Evolutionary conservation across 1,140 invertebrate species (phyloP).

Genomic region (Papilio glaucus): DNA sequence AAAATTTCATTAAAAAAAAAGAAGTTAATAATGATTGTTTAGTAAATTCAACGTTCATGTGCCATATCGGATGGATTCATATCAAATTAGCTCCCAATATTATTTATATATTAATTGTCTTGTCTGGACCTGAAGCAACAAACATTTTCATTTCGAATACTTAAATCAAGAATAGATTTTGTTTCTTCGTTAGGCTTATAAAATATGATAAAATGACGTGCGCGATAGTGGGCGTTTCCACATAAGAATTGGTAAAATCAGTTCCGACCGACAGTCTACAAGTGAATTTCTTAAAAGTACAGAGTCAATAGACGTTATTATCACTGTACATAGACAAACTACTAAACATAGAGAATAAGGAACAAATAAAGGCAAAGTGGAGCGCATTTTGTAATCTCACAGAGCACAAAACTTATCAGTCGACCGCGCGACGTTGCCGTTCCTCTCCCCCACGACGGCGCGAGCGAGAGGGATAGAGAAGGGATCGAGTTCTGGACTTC

Average conservation of each 20-base stretch:
- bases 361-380: conserved; percentile 32
- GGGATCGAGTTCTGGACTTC: conserved; percentile 30
- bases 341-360: conserved; percentile 28
- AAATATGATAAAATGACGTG: too few species aligned
- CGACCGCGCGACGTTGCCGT: conserved; percentile 53
- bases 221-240: not conserved
- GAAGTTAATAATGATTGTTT: not conserved
- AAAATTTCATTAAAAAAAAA: too few species aligned
- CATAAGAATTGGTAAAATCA: not conserved
- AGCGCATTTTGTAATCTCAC: conserved; percentile 25
- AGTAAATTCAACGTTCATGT: not conserved
- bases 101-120: conserved; percentile 8
- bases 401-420: conserved; percentile 38
- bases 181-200: too few species aligned
- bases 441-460: conserved; percentile 44
- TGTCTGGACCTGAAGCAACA: too few species aligned
- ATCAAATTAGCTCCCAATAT: not conserved
- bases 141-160: too few species aligned
- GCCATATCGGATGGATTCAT: not conserved
- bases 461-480: conserved; percentile 45
- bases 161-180: too few species aligned
- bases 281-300: not conserved
- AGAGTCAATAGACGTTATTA: not conserved
- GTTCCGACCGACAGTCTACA: not conserved
- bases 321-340: not conserved